phyloP scores from a whole-genome alignment of 30 jellyfish, hydroid and myxozoan genomes.

The Sanderia malayensis region DNA sequence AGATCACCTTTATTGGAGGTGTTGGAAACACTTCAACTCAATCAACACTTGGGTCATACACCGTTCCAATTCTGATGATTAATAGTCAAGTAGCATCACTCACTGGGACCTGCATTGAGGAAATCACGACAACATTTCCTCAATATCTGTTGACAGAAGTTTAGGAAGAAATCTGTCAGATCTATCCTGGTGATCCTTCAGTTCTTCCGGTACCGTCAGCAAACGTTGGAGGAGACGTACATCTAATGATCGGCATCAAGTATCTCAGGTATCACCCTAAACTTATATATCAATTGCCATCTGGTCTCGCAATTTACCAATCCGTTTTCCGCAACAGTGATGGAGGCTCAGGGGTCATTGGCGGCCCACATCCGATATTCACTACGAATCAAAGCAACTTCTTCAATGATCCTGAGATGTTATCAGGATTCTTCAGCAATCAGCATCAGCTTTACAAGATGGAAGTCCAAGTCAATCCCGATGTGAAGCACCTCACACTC shows the following conservation, averaged over 20 bases:
- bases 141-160: neutral
- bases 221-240: conserved; percentile 25
- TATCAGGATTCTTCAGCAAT: neutral
- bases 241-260: conserved; percentile 2
- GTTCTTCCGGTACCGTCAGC: conserved; percentile 4
- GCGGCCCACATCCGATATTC: conserved; percentile 27
- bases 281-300: neutral
- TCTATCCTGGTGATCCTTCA: neutral
- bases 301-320: neutral
- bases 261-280: neutral
- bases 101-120: conserved; percentile 26
- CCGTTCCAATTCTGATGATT: neutral
- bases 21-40: conserved; percentile 15
- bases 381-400: neutral
- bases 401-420: neutral
- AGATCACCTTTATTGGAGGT: neutral
- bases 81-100: neutral
- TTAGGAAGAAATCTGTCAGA: neutral
- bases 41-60: neutral
- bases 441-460: neutral
- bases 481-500: neutral
- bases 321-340: neutral
- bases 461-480: conserved; percentile 5
- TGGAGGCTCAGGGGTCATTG: conserved; percentile 17
- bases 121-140: conserved; percentile 9